Conservation (phyloP, 2,888 invertebrate species). For the Exocentrus adspersus region DNA sequence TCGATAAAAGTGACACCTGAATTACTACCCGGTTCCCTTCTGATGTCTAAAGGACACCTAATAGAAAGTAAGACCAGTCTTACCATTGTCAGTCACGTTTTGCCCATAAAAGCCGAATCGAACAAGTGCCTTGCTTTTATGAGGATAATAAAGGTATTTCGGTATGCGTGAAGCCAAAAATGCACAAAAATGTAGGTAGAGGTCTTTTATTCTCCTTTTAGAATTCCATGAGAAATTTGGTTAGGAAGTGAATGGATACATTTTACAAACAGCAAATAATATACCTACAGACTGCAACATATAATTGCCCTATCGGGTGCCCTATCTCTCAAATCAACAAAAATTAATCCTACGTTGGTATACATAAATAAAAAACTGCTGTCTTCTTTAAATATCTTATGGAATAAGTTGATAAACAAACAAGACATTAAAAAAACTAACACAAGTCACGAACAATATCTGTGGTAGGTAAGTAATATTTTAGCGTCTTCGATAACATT, state of each 20-base stretch:
- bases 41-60: constrained; percentile 19
- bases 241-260: not conserved
- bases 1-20: constrained; percentile 38
- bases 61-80: constrained; percentile 29
- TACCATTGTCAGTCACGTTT: constrained; percentile 41
- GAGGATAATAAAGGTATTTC: constrained; percentile 18
- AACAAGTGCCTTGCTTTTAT: constrained; percentile 21
- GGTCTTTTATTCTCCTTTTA: not conserved
- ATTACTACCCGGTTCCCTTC: constrained; percentile 22
- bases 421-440: no score
- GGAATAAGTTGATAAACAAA: no score
- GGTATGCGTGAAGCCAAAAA: constrained; percentile 15
- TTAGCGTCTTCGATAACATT: no score
- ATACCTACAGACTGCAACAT: no score
- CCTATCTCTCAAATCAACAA: no score
- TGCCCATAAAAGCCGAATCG: constrained; percentile 32
- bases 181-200: constrained; percentile 8
- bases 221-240: constrained; percentile 3
- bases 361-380: no score
- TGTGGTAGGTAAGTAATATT: no score
- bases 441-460: no score
- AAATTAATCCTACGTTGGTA: no score
- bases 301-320: no score
- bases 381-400: no score
- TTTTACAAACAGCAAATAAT: no score